A percentile compares a stretch with the other conserved stretches of the same genome.
phyloP scores from a whole-genome alignment of 2,113 vertebrate genomes.

The Fregetta grallaria region DNA sequence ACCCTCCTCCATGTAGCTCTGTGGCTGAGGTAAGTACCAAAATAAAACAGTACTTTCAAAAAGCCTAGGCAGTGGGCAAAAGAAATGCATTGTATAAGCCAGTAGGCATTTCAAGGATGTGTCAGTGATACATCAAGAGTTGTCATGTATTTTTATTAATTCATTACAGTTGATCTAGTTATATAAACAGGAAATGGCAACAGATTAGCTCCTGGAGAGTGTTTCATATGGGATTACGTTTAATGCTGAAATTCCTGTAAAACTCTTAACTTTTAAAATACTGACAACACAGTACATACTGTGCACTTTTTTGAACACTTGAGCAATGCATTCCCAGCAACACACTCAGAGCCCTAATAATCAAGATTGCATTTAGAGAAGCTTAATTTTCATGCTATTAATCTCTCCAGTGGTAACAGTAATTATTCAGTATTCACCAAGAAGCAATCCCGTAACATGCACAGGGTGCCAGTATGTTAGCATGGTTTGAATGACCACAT shows the following conservation, averaged over 20 bases:
- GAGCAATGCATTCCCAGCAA: neutral
- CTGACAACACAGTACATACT: slow-evolving; percentile 44
- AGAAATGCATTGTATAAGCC: neutral
- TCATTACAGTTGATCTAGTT: slow-evolving; percentile 12
- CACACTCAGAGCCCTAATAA: slow-evolving; percentile 20
- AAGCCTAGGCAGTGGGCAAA: neutral
- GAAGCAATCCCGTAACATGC: slow-evolving; percentile 38
- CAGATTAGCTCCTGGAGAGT: slow-evolving; percentile 44
- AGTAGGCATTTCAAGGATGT: neutral
- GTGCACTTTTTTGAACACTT: slow-evolving; percentile 45
- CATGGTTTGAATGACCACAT: slow-evolving; percentile 34
- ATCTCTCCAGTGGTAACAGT: slow-evolving; percentile 46
- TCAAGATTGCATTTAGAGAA: slow-evolving; percentile 43
- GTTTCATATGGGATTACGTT: slow-evolving; percentile 44
- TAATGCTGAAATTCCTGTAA: slow-evolving; percentile 48
- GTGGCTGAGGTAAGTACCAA: neutral
- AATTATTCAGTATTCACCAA: slow-evolving; percentile 44
- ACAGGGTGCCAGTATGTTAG: slow-evolving; percentile 23
- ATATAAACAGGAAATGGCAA: slow-evolving; percentile 43
- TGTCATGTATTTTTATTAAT: slow-evolving; percentile 26
- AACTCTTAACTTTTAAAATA: slow-evolving; percentile 45
- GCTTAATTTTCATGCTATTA: slow-evolving; percentile 59
- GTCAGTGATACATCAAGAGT: neutral
- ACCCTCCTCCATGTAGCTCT: neutral
- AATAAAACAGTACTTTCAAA: neutral